phyloP scores from a whole-genome alignment of 2,113 vertebrate genomes.

The Xyrauchen texanus region DNA sequence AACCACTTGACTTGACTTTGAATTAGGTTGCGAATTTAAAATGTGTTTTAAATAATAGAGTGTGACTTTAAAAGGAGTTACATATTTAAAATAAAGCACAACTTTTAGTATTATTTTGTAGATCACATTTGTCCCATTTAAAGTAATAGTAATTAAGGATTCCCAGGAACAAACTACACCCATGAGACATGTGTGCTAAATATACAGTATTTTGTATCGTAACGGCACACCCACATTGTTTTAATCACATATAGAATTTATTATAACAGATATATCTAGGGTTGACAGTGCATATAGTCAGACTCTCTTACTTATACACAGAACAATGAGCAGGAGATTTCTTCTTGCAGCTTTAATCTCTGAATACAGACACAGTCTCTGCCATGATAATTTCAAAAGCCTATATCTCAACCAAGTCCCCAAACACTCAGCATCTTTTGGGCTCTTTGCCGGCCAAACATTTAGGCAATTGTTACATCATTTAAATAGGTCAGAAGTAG shows the following conservation, averaged over 20 bases:
- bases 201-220: not conserved
- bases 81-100: not conserved
- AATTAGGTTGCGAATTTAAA: too few relatives aligned
- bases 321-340: too few relatives aligned
- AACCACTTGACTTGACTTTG: too few relatives aligned
- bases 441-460: constrained; percentile 24
- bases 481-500: constrained; percentile 66
- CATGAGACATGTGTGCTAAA: too few relatives aligned
- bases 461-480: constrained; percentile 57
- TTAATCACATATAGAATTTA: too few relatives aligned
- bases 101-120: not conserved
- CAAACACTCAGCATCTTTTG: constrained; percentile 27
- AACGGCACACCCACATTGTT: too few relatives aligned
- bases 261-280: too few relatives aligned
- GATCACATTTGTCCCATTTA: not conserved
- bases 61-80: not conserved
- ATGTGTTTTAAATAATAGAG: too few relatives aligned
- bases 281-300: too few relatives aligned
- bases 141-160: not conserved
- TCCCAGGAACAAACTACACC: not conserved
- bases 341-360: too few relatives aligned
- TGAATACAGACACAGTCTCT: too few relatives aligned
- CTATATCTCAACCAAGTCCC: constrained; percentile 39
- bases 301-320: too few relatives aligned
- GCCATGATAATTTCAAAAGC: constrained; percentile 45